Conservation (phyloP, 2,797 vertebrate species). For the Phoebastria nigripes region DNA sequence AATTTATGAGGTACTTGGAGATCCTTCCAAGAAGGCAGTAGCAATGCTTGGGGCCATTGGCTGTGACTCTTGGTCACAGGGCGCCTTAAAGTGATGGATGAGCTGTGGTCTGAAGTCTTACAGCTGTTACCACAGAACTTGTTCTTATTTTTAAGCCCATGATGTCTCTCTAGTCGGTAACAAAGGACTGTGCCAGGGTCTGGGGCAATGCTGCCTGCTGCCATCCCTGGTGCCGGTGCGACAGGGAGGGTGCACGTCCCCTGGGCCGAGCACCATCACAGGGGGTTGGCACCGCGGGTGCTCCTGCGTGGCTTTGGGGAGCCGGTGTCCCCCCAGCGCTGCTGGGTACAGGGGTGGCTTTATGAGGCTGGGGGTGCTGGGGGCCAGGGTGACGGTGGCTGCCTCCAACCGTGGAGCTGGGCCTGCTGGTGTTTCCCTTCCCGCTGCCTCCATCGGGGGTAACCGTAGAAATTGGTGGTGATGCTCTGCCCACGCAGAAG, state of each 20-base stretch:
- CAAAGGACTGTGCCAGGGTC: fast-evolving
- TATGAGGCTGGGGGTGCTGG: background rate
- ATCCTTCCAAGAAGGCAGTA: background rate
- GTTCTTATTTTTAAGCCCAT: background rate
- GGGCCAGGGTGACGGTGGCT: background rate
- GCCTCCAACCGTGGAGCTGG: fast-evolving
- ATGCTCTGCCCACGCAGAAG: background rate
- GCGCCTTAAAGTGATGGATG: background rate
- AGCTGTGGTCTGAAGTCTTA: background rate
- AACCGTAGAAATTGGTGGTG: background rate
- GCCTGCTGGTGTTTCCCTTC: background rate
- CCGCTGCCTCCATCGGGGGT: background rate
- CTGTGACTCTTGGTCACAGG: background rate
- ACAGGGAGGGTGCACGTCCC: background rate
- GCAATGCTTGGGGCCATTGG: background rate
- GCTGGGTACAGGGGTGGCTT: background rate
- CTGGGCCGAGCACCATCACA: fast-evolving
- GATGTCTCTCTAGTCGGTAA: background rate
- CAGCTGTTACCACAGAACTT: background rate
- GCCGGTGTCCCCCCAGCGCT: background rate
- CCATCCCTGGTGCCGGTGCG: fast-evolving
- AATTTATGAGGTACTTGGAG: background rate
- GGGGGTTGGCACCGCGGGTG: background rate
- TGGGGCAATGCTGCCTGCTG: background rate
- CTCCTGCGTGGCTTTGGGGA: background rate